Conservation (phyloP, 2,888 invertebrate genomes). For the Megaustenia siamemsis region DNA sequence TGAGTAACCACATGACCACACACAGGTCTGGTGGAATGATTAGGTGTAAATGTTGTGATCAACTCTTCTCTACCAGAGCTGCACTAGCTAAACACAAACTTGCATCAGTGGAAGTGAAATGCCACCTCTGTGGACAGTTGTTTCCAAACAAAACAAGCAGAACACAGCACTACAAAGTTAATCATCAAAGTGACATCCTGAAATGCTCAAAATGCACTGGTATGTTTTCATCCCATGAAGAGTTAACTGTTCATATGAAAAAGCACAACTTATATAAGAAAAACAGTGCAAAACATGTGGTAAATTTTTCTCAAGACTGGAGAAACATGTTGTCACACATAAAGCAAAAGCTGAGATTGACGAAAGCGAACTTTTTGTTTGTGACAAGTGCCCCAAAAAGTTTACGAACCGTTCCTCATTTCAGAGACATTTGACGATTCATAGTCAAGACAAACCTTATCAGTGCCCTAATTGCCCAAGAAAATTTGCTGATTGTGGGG, state of each 20-base stretch:
- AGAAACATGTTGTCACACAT: constrained; percentile 42
- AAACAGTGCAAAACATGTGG: constrained; percentile 50
- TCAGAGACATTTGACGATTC: constrained; percentile 41
- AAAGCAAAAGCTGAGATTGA: constrained; percentile 36
- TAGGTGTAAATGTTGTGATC: constrained; percentile 42
- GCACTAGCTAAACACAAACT: constrained; percentile 50
- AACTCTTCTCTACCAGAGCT: constrained; percentile 34
- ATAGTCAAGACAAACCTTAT: constrained; percentile 46
- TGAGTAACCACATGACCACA: constrained; percentile 45
- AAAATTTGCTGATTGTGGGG: constrained; percentile 43
- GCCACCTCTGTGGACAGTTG: constrained; percentile 46
- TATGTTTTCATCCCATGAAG: constrained; percentile 42
- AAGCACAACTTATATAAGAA: constrained; percentile 42
- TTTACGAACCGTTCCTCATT: constrained; percentile 40
- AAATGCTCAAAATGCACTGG: constrained; percentile 35
- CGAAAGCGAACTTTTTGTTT: constrained; percentile 49
- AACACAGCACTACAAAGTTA: constrained; percentile 33
- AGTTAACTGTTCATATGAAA: constrained; percentile 35
- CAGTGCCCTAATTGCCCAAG: constrained; percentile 44
- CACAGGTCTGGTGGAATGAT: constrained; percentile 46
- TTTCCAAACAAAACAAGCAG: constrained; percentile 52
- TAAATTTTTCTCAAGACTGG: constrained; percentile 45
- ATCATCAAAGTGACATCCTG: constrained; percentile 38
- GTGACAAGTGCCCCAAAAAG: constrained; percentile 51
- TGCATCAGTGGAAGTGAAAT: constrained; percentile 39